Conservation (phyloP, 1,140 invertebrate species). For the Eubasilissa regina region DNA sequence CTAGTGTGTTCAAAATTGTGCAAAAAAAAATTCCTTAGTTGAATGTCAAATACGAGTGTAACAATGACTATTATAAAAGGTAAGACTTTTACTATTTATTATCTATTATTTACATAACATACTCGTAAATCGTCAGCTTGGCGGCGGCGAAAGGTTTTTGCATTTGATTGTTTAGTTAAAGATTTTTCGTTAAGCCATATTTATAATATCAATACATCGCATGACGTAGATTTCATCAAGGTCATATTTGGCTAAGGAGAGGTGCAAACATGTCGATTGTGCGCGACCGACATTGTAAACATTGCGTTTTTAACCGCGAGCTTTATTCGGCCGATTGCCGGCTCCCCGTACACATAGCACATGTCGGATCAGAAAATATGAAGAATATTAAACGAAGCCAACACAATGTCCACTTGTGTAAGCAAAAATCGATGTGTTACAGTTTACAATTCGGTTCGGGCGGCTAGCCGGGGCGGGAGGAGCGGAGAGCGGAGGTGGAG, state of each 20-base stretch:
- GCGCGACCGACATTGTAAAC: background rate
- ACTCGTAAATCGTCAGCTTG: background rate
- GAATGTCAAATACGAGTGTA: slow-evolving; percentile 36
- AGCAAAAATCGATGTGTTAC: slow-evolving; percentile 30
- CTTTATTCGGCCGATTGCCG: too few relatives aligned
- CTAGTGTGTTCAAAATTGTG: slow-evolving; percentile 28
- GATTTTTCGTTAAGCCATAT: background rate
- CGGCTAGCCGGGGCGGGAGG: background rate
- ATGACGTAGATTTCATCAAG: slow-evolving; percentile 10
- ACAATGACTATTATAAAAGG: slow-evolving; percentile 54
- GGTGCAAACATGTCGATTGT: background rate
- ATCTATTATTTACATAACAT: too few relatives aligned
- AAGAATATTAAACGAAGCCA: slow-evolving; percentile 10
- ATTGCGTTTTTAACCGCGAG: too few relatives aligned
- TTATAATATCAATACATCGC: background rate
- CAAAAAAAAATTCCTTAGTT: slow-evolving; percentile 28
- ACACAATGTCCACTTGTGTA: background rate
- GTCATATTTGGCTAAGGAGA: slow-evolving; percentile 30
- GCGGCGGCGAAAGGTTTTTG: background rate
- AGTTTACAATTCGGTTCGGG: background rate
- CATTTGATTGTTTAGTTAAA: background rate
- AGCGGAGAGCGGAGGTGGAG: background rate
- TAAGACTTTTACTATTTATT: slow-evolving; percentile 23
- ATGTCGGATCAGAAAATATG: background rate
- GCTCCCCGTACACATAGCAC: background rate